A percentile compares a stretch with the other conserved stretches of the same genome.
Conservation (phyloP, 1,140 invertebrate species). For the Neuroterus valhalla region DNA sequence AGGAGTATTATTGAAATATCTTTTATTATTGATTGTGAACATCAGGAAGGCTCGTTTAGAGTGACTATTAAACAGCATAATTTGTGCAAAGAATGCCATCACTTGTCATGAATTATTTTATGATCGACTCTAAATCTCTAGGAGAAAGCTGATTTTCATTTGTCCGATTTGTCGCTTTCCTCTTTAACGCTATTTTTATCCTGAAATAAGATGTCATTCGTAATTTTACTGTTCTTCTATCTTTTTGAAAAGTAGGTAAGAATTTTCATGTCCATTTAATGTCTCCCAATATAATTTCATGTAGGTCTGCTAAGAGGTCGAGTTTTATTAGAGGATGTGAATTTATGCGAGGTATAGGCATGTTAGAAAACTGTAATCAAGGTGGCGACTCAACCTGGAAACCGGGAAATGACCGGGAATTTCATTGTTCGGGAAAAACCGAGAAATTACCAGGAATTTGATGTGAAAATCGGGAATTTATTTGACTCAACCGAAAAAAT, state of each 20-base stretch:
- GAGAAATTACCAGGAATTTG: too few species aligned
- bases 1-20: conserved; percentile 27
- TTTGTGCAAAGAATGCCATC: conserved; percentile 20
- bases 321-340: background rate
- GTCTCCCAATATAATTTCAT: background rate
- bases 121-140: background rate
- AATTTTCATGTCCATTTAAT: conserved; percentile 3
- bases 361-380: background rate
- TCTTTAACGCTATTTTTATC: background rate
- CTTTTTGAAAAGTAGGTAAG: background rate
- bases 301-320: background rate
- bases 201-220: too few species aligned
- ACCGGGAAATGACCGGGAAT: too few species aligned
- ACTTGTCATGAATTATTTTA: background rate
- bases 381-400: too few species aligned
- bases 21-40: conserved; percentile 14
- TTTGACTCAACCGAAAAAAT: too few species aligned
- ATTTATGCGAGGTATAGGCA: background rate
- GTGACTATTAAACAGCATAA: conserved; percentile 17
- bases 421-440: too few species aligned
- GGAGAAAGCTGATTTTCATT: conserved; percentile 13
- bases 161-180: background rate
- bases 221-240: conserved; percentile 5
- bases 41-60: conserved; percentile 1
- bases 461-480: too few species aligned